Base-by-base conservation (phyloP, 2,888 invertebrate genomes). In the Allophyes oxyacanthae region DNA sequence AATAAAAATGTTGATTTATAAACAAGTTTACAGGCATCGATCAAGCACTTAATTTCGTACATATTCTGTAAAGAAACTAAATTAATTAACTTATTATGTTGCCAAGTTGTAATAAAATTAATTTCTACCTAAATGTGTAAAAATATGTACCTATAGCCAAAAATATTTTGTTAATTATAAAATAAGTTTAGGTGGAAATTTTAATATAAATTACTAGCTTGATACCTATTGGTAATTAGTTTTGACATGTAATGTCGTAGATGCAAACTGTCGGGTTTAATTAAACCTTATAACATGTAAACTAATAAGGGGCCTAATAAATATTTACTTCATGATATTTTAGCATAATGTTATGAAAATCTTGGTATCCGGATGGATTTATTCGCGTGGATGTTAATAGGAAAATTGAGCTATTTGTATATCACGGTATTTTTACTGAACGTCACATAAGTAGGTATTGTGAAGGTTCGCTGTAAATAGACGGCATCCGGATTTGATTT, bases 151-250 rank as follows among this genome's bases (percentile, higher is more conserved):
- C n/a, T n/a, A n/a, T n/a, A n/a, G n/a, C n/a, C n/a, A n/a, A n/a
- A n/a, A n/a, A n/a, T n/a, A n/a, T n/a, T n/a, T n/a, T n/a, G n/a
- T n/a, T n/a, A n/a, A n/a, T n/a, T n/a, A n/a, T n/a, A n/a, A n/a
- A n/a, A n/a, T 32, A 45, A 36, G 41, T 63, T 42, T 10, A 32
- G 3, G 34, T 34, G 15, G 15, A 50, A 54, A 45, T 50, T 50
- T 14, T 9, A 14, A 26, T 62, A 11, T n/a, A 51, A 46, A 41
- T 49, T 42, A 49, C 11, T 9, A 11, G 6, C n/a, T 6, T 42
- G 37, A n/a, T 37, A 51, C 20, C 28, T 51, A 61, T 64, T 44
- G 30, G 51, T 66, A 50, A 68, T 68, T 63, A 51, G 42, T 63
- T 69, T 36, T 46, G 40, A 57, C 43, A 50, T 56, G 45, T 63